Evolutionary conservation across 64 coral and sea anemone genomes (phyloP).

Genomic region (Stichodactyla mertensii): DNA sequence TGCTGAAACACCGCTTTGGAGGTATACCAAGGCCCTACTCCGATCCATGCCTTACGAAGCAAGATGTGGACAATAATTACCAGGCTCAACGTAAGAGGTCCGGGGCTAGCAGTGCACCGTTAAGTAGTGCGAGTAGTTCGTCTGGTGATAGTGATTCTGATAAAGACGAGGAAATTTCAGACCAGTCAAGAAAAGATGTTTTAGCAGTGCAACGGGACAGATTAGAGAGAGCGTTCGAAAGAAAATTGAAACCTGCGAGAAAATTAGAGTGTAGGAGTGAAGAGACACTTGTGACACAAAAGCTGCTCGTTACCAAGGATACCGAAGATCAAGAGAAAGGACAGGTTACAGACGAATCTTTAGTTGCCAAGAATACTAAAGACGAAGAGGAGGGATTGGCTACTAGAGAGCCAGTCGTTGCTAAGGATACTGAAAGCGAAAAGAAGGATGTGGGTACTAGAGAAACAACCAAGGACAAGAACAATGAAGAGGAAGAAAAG

Average conservation of each 20-base stretch:
- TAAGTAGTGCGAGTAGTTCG: constrained; percentile 49
- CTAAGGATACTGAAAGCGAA: background rate
- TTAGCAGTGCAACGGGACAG: background rate
- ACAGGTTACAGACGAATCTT: too few relatives aligned
- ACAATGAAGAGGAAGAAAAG: background rate
- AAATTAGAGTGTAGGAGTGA: constrained; percentile 22
- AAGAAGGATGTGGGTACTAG: background rate
- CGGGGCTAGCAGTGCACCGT: constrained; percentile 36
- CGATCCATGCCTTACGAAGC: constrained; percentile 34
- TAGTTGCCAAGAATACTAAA: too few relatives aligned
- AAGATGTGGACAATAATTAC: constrained; percentile 25
- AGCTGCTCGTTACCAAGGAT: too few relatives aligned
- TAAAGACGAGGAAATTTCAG: constrained; percentile 9
- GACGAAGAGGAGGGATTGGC: too few relatives aligned
- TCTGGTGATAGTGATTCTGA: constrained; percentile 34
- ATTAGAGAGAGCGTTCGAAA: background rate
- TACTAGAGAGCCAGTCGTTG: background rate
- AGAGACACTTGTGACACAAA: background rate
- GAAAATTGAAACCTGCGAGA: constrained; percentile 5
- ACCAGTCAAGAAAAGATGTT: background rate
- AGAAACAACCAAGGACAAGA: background rate
- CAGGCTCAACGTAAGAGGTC: constrained; percentile 11
- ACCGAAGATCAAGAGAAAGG: too few relatives aligned
- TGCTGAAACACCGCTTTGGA: background rate
- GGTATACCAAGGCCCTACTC: constrained; percentile 32